Conservation (phyloP, 2,888 invertebrate species). For the Agrochola lota region DNA sequence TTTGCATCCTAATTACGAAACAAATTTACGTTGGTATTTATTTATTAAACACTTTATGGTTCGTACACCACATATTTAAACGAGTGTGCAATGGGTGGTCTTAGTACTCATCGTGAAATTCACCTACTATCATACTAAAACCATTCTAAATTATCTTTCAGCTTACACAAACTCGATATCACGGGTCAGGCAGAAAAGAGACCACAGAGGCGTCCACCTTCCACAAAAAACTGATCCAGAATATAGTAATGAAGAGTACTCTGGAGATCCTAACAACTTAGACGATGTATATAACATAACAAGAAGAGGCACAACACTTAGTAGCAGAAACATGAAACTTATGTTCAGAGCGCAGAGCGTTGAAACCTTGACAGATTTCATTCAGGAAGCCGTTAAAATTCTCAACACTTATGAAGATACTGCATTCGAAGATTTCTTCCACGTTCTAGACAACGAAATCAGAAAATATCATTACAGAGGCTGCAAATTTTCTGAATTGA, state of each 20-base stretch:
- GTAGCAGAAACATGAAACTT: background rate
- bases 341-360: background rate
- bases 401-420: slow-evolving; percentile 71
- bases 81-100: background rate
- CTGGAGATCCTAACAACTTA: background rate
- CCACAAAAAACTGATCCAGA: background rate
- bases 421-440: slow-evolving; percentile 70
- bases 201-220: background rate
- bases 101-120: background rate
- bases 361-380: slow-evolving; percentile 74
- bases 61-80: background rate
- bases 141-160: background rate
- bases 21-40: background rate
- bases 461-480: slow-evolving; percentile 72
- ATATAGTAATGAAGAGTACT: background rate
- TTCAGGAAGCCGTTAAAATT: slow-evolving; percentile 64
- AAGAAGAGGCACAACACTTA: background rate
- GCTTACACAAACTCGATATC: background rate
- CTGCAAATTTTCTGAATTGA: slow-evolving; percentile 71
- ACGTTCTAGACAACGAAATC: slow-evolving; percentile 70
- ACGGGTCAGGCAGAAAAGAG: background rate
- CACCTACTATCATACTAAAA: background rate
- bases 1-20: background rate
- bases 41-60: background rate
- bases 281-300: background rate